Evolutionary conservation across 2,113 vertebrate species (phyloP).

Genomic region (Abramis brama): DNA sequence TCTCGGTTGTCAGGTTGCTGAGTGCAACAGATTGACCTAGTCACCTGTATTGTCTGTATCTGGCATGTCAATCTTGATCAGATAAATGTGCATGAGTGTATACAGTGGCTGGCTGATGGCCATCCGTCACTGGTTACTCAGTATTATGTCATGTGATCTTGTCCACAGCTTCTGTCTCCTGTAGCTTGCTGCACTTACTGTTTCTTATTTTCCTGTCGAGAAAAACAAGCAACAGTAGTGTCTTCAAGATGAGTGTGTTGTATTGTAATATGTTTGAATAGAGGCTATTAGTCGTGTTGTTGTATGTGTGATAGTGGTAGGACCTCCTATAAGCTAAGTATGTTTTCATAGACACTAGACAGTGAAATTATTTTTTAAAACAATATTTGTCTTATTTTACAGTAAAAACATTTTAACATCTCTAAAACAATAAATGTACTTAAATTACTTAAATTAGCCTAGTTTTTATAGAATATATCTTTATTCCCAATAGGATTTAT

Average conservation of each 20-base stretch:
- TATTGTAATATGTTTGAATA: not conserved
- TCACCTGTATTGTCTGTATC: not conserved
- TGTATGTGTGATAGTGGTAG: not conserved
- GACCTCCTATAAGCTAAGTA: not conserved
- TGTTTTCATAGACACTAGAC: not conserved
- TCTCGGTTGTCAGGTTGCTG: not conserved
- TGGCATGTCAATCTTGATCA: not conserved
- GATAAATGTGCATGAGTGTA: conserved; percentile 20
- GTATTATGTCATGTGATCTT: not conserved
- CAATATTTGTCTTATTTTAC: not conserved
- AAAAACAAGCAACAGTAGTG: not conserved
- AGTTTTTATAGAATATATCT: not conserved
- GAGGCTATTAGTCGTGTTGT: not conserved
- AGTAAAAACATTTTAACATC: not conserved
- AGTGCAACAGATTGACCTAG: not conserved
- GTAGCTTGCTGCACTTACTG: not conserved
- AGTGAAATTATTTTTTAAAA: not conserved
- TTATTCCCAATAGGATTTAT: not conserved
- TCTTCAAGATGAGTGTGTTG: not conserved
- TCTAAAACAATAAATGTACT: not conserved
- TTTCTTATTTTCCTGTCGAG: not conserved
- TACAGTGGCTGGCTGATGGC: not conserved
- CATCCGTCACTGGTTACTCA: not conserved
- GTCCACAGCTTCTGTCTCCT: not conserved
- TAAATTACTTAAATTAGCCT: not conserved